A percentile compares a stretch with the other conserved stretches of the same genome.
These are phyloP conservation scores for Pseudomyrmex gracilis DNA, from an alignment of 1,140 invertebrate genomes.

Conservation along the genomic window DNA sequence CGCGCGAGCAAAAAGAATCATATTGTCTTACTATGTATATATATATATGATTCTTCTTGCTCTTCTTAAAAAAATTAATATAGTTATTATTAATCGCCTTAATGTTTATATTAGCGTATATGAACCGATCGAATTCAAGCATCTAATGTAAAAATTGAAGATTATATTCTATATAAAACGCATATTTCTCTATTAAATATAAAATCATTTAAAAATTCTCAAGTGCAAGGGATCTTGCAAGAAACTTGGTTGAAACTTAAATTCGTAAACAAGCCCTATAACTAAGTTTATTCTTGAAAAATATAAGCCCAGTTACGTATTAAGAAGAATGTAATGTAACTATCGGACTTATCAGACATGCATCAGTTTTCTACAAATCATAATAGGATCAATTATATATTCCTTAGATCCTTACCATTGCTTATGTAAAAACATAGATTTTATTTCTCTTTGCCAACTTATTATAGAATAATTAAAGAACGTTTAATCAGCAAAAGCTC, in stretches of 20 bases:
- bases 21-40: slow-evolving; percentile 37
- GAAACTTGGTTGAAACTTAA: slow-evolving; percentile 9
- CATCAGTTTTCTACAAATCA: slow-evolving; percentile 16
- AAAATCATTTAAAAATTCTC: slow-evolving; percentile 48
- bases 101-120: slow-evolving; percentile 72
- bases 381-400: slow-evolving; percentile 27
- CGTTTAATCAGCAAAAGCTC: slow-evolving; percentile 16
- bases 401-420: slow-evolving; percentile 39
- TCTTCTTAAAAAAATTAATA: slow-evolving; percentile 39
- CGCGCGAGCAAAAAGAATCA: slow-evolving; percentile 3
- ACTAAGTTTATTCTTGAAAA: slow-evolving; percentile 30
- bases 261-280: slow-evolving; percentile 46
- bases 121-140: slow-evolving; percentile 69
- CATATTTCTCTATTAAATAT: slow-evolving; percentile 52
- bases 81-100: slow-evolving; percentile 63
- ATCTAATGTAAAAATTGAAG: slow-evolving; percentile 60
- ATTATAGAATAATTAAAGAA: slow-evolving; percentile 28
- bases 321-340: slow-evolving; percentile 80
- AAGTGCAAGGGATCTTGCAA: background rate
- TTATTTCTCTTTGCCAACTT: slow-evolving; percentile 36
- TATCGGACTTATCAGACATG: slow-evolving; percentile 54
- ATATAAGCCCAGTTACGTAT: slow-evolving; percentile 75
- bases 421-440: slow-evolving; percentile 52
- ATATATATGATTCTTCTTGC: slow-evolving; percentile 26
- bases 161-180: slow-evolving; percentile 34